These are phyloP conservation scores for Pomatostomus ruficeps DNA, from an alignment of 2,113 vertebrate species.

Conservation along the genomic window DNA sequence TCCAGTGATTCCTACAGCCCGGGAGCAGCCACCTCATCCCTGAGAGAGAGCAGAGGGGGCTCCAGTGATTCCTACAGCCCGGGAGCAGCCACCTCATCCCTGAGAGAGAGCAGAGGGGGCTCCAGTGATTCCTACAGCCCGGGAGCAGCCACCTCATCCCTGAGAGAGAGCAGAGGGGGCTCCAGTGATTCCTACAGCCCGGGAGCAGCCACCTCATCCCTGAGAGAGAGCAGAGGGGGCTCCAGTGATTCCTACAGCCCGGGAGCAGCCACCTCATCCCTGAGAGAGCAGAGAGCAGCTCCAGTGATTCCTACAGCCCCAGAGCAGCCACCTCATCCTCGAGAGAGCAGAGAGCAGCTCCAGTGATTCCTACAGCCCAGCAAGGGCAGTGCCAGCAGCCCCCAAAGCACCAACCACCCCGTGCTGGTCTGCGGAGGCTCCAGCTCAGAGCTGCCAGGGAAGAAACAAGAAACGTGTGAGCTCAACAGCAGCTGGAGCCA, in stretches of 20 bases:
- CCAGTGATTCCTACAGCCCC: neutral
- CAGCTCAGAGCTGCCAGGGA: neutral
- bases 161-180: neutral
- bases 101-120: neutral
- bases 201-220: neutral
- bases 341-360: neutral
- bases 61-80: neutral
- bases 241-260: neutral
- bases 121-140: neutral
- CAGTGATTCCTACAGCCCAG: neutral
- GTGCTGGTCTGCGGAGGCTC: accelerated
- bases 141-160: neutral
- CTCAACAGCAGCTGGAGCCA: neutral
- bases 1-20: neutral
- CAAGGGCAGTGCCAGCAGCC: neutral
- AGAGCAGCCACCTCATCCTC: neutral
- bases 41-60: neutral
- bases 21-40: neutral
- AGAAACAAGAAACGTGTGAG: neutral
- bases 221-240: neutral
- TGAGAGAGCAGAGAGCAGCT: neutral
- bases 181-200: neutral
- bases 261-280: neutral
- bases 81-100: neutral
- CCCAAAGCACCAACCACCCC: accelerated